Evolutionary conservation across 2,113 vertebrate species (phyloP).

Genomic region (Psammodynastes pulverulentus): DNA sequence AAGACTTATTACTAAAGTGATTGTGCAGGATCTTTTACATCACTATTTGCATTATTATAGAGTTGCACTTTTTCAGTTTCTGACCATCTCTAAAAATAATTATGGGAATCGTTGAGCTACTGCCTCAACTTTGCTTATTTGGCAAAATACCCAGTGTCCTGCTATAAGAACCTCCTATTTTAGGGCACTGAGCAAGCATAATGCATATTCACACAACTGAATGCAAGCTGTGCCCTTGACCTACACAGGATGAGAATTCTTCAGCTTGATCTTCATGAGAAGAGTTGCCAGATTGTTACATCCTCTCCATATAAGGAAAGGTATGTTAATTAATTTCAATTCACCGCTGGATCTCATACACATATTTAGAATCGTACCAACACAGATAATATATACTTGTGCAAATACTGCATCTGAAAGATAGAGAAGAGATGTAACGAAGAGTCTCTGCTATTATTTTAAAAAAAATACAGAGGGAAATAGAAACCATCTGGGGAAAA

Average conservation of each 20-base stretch:
- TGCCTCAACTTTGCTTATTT: neutral
- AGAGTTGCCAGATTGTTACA: neutral
- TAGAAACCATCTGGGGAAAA: neutral
- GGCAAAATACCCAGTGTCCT: neutral
- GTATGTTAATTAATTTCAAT: neutral
- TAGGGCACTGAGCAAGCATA: neutral
- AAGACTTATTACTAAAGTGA: neutral
- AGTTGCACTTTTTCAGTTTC: neutral
- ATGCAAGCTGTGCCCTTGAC: neutral
- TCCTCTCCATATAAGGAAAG: neutral
- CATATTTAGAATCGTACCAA: slow-evolving; percentile 52
- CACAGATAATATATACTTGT: slow-evolving; percentile 51
- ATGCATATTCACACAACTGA: neutral
- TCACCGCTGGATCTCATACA: neutral
- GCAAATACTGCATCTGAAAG: slow-evolving; percentile 62
- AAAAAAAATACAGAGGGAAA: slow-evolving; percentile 23
- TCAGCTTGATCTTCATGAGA: neutral
- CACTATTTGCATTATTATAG: neutral
- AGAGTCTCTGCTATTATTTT: neutral
- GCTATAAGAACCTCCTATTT: neutral
- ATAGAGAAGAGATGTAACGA: slow-evolving; percentile 25
- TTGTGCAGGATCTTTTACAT: neutral
- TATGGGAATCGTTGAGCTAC: neutral
- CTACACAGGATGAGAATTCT: neutral
- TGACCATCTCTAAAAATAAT: neutral